Percentiles rank a stretch among this genome's conserved stretches.
Evolutionary conservation across 2,797 vertebrate genomes (phyloP).

Genomic region (Pangasius mekongensis): DNA sequence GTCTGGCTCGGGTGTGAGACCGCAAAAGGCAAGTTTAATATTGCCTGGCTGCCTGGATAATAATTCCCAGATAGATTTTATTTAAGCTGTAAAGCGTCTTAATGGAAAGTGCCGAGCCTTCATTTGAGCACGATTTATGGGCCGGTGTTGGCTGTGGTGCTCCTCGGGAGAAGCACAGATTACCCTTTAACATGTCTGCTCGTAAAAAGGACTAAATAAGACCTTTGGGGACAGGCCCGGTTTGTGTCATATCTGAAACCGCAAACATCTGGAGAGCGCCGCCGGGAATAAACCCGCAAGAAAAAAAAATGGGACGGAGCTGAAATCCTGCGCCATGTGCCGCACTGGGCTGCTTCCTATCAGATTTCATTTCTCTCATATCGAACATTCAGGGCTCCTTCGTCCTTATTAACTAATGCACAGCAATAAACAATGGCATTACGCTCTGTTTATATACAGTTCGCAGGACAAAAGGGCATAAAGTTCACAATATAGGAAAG

Average conservation of each 20-base stretch:
- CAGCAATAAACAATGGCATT: not conserved
- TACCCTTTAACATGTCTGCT: conserved; percentile 42
- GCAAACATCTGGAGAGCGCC: conserved; percentile 45
- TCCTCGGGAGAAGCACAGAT: conserved; percentile 51
- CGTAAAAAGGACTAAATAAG: conserved; percentile 54
- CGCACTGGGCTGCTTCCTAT: not conserved
- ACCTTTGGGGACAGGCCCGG: conserved; percentile 50
- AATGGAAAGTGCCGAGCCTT: conserved; percentile 54
- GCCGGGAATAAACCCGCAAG: conserved; percentile 14
- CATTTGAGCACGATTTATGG: conserved; percentile 55
- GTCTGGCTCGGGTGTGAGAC: conserved; percentile 22
- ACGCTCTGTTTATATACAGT: not conserved
- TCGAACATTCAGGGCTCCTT: not conserved
- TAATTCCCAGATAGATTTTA: conserved; percentile 58
- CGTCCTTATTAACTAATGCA: not conserved
- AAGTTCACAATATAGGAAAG: not conserved
- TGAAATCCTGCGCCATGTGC: conserved; percentile 15
- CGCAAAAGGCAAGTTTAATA: conserved; percentile 37
- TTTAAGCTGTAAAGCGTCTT: conserved; percentile 55
- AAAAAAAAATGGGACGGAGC: not conserved
- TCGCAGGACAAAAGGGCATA: not conserved
- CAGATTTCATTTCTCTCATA: not conserved
- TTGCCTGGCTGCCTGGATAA: conserved; percentile 36
- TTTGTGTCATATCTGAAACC: conserved; percentile 45
- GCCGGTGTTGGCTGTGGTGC: conserved; percentile 28